Evolutionary conservation across 2,888 invertebrate genomes (phyloP).

Genomic region (Perizoma affinitatum): DNA sequence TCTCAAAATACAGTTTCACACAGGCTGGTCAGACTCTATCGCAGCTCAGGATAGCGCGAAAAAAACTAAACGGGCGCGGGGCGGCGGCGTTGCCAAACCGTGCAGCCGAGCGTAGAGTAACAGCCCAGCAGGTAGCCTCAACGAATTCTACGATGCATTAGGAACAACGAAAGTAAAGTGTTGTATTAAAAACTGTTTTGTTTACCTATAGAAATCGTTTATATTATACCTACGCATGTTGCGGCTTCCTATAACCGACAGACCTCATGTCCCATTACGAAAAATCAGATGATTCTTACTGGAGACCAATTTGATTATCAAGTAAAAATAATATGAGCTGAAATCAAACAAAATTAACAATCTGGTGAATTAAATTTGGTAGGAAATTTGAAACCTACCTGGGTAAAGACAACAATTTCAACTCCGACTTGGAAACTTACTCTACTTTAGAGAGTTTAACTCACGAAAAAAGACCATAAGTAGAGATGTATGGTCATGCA

Average conservation of each 20-base stretch:
- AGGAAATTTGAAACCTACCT: too few species aligned
- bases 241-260: conserved; percentile 29
- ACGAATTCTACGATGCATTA: conserved; percentile 65
- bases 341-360: conserved; percentile 33
- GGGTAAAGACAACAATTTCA: background rate
- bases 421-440: background rate
- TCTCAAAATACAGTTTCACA: conserved; percentile 62
- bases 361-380: conserved; percentile 10
- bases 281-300: conserved; percentile 47
- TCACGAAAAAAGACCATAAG: conserved; percentile 10
- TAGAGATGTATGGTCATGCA: too few species aligned
- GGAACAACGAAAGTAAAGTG: conserved; percentile 44
- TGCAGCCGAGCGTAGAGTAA: conserved; percentile 71
- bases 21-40: conserved; percentile 57
- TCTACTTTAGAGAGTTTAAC: conserved; percentile 1
- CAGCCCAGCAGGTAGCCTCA: conserved; percentile 66
- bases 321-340: conserved; percentile 28
- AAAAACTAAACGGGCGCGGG: conserved; percentile 54
- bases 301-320: conserved; percentile 60
- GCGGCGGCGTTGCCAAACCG: conserved; percentile 79
- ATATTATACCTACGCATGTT: background rate
- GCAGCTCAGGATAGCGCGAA: conserved; percentile 71
- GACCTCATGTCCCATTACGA: conserved; percentile 66
- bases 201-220: too few species aligned
- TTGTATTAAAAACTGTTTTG: too few species aligned